These are phyloP conservation scores for Nematostella vectensis DNA, from an alignment of 92 coral and sea anemone genomes.

Conservation along the genomic window DNA sequence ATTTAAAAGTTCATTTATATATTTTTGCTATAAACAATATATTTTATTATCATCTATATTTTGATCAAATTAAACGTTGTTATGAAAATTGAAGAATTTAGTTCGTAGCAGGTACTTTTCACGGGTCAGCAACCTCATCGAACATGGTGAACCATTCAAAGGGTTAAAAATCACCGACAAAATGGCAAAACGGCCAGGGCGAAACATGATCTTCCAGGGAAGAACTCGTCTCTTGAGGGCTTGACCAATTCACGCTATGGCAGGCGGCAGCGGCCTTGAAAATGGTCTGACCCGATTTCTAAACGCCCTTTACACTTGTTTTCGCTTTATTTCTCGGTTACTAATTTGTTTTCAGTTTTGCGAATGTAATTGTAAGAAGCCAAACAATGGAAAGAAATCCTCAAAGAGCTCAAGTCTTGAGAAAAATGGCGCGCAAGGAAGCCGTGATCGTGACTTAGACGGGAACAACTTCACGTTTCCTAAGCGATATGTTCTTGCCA, in stretches of 20 bases:
- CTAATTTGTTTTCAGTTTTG: constrained; percentile 75
- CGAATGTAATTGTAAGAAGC: constrained; percentile 40
- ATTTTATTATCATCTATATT: no score
- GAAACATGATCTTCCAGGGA: no score
- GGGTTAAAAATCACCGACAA: neutral
- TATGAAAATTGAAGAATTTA: no score
- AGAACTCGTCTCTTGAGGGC: no score
- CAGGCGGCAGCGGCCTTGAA: constrained; percentile 52
- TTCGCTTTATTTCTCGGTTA: constrained; percentile 65
- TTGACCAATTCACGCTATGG: no score
- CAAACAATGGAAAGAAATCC: neutral
- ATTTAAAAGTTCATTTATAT: no score
- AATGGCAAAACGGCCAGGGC: no score
- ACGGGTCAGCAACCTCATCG: no score
- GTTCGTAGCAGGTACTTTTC: no score
- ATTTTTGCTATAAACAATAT: no score
- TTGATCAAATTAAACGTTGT: no score
- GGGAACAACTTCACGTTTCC: constrained; percentile 43
- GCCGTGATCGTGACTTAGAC: constrained; percentile 2
- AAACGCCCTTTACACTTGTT: constrained; percentile 61
- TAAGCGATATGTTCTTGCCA: constrained; percentile 67
- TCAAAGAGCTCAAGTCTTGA: neutral
- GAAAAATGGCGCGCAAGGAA: constrained; percentile 8
- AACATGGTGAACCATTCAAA: no score
- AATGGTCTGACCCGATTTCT: constrained; percentile 71